phyloP scores from a whole-genome alignment of 2,797 vertebrate genomes.

The Anguilla obscura region DNA sequence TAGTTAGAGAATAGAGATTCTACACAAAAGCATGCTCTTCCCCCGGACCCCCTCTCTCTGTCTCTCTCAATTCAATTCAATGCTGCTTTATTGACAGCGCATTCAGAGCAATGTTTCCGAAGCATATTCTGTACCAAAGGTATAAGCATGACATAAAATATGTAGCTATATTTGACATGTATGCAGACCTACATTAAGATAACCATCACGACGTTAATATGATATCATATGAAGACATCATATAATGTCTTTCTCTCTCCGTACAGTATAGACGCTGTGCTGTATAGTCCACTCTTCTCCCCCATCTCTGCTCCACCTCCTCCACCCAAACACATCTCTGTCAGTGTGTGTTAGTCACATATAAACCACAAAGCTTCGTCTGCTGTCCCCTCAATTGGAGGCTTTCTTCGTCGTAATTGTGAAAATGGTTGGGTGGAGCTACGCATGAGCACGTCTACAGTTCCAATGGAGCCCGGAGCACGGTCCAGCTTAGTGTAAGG shows the following conservation, averaged over 20 bases:
- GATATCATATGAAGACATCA: no score
- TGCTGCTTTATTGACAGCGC: neutral
- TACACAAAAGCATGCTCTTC: neutral
- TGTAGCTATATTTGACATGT: neutral
- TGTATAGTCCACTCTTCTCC: slow-evolving; percentile 60
- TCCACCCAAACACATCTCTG: neutral
- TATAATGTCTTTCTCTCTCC: slow-evolving; percentile 19
- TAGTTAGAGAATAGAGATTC: no score
- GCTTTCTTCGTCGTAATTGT: neutral
- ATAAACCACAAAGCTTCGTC: neutral
- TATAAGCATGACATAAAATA: neutral
- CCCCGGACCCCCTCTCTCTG: slow-evolving; percentile 3
- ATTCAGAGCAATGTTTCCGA: neutral
- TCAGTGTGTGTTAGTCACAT: neutral
- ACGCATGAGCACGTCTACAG: slow-evolving; percentile 16
- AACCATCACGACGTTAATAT: neutral
- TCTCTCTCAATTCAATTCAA: neutral
- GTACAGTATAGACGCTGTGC: slow-evolving; percentile 38
- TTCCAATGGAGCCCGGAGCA: slow-evolving; percentile 17
- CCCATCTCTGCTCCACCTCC: neutral
- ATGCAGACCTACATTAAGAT: neutral
- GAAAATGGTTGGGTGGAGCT: slow-evolving; percentile 8
- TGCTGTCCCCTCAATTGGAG: slow-evolving; percentile 1
- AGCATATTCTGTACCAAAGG: neutral
- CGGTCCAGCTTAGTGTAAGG: slow-evolving; percentile 21